Evolutionary conservation across 1,140 invertebrate species (phyloP), one percentile per base, ranked within the genome.

Genomic region (Sminthurides bifidus): DNA sequence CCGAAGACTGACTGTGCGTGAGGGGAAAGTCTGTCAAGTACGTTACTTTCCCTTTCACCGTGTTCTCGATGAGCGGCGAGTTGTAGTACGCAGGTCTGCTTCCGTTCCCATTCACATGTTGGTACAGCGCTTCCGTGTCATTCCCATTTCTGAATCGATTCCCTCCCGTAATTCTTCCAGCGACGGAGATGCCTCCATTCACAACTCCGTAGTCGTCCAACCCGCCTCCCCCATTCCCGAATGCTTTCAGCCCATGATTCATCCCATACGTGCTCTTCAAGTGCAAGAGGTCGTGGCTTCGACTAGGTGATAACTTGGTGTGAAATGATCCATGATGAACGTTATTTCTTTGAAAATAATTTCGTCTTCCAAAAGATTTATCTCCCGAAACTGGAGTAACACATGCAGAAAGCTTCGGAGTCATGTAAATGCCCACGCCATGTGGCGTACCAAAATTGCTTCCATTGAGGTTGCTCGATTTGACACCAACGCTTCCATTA

Each of bases 1-100:
- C 61, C 21, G 54, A 41, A 23, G 54, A 63, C n/a, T 43, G 46
- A 40, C 44, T 54, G 40, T 63, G 57, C 19, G 54, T 63, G 21
- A 63, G 40, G 15, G 61, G 61, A 45, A 63, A 63, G 52, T 63
- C 61, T 14, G 61, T 63, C 40, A 63, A 50, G 29, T 63, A 63
- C 8, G 61, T 63, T 30, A 60, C 52, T 46, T 58, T 63, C 21
- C 54, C 61, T 44, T 57, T 59, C n/a, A 63, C 53, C 23, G 61
- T 63, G 30, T 44, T 60, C 51, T 63, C 61, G 43, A 54, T 35
- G 14, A 63, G 37, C 19, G 59, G 58, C 44, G 54, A 57, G 21
- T 23, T 52, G 46, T 41, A 40, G 35, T 29, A 29, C 50, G 24
- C 35, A 23, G 29, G 24, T 30, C 27, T 35, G 15, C 35, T 41